Base-by-base conservation (phyloP, 2,888 invertebrate species). In the Andrena chrysosceles region DNA sequence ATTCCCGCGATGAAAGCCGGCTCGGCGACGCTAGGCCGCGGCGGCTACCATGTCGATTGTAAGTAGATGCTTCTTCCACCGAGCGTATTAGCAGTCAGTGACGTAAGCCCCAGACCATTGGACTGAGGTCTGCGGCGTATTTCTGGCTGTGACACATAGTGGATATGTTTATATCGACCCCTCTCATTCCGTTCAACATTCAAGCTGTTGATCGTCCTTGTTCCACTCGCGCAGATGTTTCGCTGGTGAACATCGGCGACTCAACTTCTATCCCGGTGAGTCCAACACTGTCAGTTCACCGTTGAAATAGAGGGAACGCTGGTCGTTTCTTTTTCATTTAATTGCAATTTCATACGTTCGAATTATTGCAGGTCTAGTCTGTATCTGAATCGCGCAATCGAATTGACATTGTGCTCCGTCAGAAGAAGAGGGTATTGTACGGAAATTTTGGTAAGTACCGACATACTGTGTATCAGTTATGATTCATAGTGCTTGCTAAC, bases 111-210 rank as follows among this genome's bases (percentile, higher is more conserved):
- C 59, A 49, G 74, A 74, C 74, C 49, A 68, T 66, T 59, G 77
- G 63, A 81, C 81, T 81, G 70, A 80, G 83, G 69, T 67, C 82
- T 71, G 13, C 59, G 54, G 81, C 79, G 83, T 90, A 90, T 90
- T 90, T 89, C 78, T 79, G 86, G 87, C 86, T 84, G 80, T 90
- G 90, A 90, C 88, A 88, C 86, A 81, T 69, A 62, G 66, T 77
- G 60, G 69, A 76, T 77, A 81, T 87, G 86, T 85, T 89, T 84
- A 86, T 78, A 60, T 85, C 73, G 63, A n/a, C 31, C 62, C 77
- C 84, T 88, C 81, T 74, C 83, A 75, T 67, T 68, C 60, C 52
- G 52, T 35, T 66, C 52, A 16, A 33, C 49, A 49, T 29, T 2
- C 54, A 26, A 26, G 13, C 4, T 20, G 35, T 16, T 49, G 29